Percentiles rank a stretch among this genome's conserved stretches.
Conservation (phyloP, 2,113 vertebrate species). For the Mixornis gularis region DNA sequence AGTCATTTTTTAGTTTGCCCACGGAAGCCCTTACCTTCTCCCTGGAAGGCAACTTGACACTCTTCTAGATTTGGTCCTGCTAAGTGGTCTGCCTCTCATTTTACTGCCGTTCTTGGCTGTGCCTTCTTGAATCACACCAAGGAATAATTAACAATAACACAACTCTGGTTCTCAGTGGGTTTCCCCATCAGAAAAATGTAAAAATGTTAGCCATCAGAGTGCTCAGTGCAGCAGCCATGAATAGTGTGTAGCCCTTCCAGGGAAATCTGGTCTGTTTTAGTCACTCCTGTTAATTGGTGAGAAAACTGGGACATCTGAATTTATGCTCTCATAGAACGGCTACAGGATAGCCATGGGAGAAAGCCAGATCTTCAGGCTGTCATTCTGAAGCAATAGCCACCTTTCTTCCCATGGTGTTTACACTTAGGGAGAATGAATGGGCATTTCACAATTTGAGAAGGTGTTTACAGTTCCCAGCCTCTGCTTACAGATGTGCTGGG, state of each 20-base stretch:
- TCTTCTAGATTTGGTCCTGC: not conserved
- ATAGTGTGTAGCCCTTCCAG: not conserved
- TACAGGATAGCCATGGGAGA: not conserved
- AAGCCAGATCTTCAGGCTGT: not conserved
- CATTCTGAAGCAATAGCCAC: not conserved
- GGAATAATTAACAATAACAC: not conserved
- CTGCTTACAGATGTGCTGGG: not conserved
- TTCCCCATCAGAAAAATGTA: not conserved
- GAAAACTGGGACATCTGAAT: not conserved
- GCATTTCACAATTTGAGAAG: slow-evolving; percentile 35
- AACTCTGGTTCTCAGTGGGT: not conserved
- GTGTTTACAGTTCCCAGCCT: slow-evolving; percentile 25
- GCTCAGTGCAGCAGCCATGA: not conserved
- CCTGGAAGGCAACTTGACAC: not conserved
- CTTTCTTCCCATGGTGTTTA: slow-evolving; percentile 22
- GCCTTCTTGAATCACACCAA: not conserved
- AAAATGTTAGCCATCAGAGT: not conserved
- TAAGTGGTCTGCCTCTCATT: not conserved
- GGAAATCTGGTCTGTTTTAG: not conserved
- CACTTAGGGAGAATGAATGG: not conserved
- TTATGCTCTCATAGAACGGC: not conserved
- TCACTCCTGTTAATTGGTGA: not conserved
- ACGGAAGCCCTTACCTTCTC: not conserved
- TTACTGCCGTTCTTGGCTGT: not conserved
- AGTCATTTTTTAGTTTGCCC: not conserved